Conservation (phyloP, 2,113 vertebrate species). For the Cichladusa arquata region DNA sequence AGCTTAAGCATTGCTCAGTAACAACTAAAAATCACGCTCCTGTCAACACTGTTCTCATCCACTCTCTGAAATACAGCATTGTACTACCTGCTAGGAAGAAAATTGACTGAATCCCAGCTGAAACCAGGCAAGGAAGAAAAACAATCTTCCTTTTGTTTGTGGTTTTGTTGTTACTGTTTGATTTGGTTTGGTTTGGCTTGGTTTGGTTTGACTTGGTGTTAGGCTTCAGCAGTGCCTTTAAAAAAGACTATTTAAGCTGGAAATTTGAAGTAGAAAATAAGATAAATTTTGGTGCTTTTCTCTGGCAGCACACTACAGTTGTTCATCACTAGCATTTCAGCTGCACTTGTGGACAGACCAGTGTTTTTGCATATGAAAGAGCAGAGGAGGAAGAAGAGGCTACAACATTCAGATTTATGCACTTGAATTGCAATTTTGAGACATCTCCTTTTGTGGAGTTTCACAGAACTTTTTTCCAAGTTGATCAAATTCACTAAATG, state of each 20-base stretch:
- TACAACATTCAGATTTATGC: neutral
- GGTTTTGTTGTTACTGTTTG: neutral
- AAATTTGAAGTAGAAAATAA: neutral
- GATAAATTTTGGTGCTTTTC: neutral
- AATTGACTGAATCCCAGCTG: neutral
- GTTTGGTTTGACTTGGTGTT: neutral
- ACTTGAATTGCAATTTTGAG: neutral
- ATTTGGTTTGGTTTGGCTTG: neutral
- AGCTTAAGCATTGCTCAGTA: neutral
- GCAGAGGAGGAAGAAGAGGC: neutral
- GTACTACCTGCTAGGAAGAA: neutral
- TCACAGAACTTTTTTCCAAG: neutral
- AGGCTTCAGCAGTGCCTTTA: neutral
- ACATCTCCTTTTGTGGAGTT: neutral
- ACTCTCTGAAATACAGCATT: neutral
- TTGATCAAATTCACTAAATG: neutral
- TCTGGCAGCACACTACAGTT: neutral
- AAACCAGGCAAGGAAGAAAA: neutral
- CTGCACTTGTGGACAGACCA: neutral
- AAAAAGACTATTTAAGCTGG: neutral
- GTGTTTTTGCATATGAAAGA: neutral
- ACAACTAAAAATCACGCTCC: neutral
- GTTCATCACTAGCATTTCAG: neutral
- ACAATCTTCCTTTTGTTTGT: neutral
- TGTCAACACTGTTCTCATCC: neutral